A percentile compares a stretch with the other conserved stretches of the same genome.
Conservation (phyloP, 2,888 invertebrate species). For the Cyrtodaria siliqua region DNA sequence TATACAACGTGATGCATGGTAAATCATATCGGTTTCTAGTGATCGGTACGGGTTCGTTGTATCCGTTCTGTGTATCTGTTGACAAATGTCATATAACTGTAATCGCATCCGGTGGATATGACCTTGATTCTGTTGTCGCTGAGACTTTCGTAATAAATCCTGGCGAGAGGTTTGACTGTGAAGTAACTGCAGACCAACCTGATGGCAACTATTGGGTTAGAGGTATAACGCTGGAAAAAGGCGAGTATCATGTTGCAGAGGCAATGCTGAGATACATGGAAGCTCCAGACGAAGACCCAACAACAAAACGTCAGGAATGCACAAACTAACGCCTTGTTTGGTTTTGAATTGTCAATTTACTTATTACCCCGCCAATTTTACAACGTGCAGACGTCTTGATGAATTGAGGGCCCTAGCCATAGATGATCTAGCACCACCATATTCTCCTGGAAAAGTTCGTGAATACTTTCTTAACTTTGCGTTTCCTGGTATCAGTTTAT, state of each 20-base stretch:
- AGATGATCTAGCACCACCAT: conserved; percentile 56
- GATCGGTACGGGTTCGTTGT: conserved; percentile 69
- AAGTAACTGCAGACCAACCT: conserved; percentile 66
- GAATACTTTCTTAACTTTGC: conserved; percentile 80
- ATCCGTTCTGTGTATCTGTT: conserved; percentile 71
- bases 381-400: conserved; percentile 55
- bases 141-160: conserved; percentile 72
- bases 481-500: conserved; percentile 71
- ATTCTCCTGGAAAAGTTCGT: conserved; percentile 47
- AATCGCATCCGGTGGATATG: conserved; percentile 74
- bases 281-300: conserved; percentile 55
- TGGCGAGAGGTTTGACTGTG: conserved; percentile 77
- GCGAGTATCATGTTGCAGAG: conserved; percentile 46
- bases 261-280: conserved; percentile 70
- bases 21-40: conserved; percentile 71
- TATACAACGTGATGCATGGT: conserved; percentile 57
- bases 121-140: conserved; percentile 63
- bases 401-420: conserved; percentile 48
- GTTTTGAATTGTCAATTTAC: conserved; percentile 73
- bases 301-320: conserved; percentile 40
- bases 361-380: conserved; percentile 55
- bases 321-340: conserved; percentile 47
- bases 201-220: conserved; percentile 76
- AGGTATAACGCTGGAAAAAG: conserved; percentile 65
- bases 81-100: conserved; percentile 70